Evolutionary conservation across 2,797 vertebrate genomes (phyloP), one percentile per base, ranked within the genome.

Genomic region (Galaxias olidus): DNA sequence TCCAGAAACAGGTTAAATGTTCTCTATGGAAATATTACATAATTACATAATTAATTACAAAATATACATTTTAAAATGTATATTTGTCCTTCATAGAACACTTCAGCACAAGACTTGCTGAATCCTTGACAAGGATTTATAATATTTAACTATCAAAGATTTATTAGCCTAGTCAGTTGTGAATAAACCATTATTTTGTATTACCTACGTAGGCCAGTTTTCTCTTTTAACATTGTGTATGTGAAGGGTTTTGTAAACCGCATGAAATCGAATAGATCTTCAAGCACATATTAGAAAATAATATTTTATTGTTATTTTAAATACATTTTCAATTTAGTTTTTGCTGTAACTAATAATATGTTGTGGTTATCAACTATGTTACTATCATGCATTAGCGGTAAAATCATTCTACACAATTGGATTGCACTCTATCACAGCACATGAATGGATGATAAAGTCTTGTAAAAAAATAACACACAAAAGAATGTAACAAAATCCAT

Each of bases 391-490:
- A 72, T 46, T 61, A 63, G 42, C 59, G 42, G 46, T 40, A 57
- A 20, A 51, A 51, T 51, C 13, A 7, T 50, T 71, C 50, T 72
- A 69, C 12, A 47, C 14, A 68, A 60, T 69, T 75, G 59, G 80
- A 76, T 81, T 42, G 73, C 70, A 75, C 68, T 80, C 74, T 80
- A 52, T 49, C 61, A 18, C 61, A 80, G 45, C 57, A 72, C 48
- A 44, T 51, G 40, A 20, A 54, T 1, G 68, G 19, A 58, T 30
- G 19, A 77, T 62, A 60, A 46, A 45, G 56, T n/a, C n/a, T n/a
- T n/a, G n/a, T n/a, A n/a, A n/a, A n/a, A n/a, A n/a, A n/a, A n/a
- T n/a, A n/a, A n/a, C n/a, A n/a, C 63, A 71, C 41, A 40, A 60
- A 63, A 56, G 19, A 42, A 74, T 68, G 58, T 64, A 62, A 1